phyloP scores from a whole-genome alignment of 2,888 invertebrate genomes.

The Gortyna flavago region DNA sequence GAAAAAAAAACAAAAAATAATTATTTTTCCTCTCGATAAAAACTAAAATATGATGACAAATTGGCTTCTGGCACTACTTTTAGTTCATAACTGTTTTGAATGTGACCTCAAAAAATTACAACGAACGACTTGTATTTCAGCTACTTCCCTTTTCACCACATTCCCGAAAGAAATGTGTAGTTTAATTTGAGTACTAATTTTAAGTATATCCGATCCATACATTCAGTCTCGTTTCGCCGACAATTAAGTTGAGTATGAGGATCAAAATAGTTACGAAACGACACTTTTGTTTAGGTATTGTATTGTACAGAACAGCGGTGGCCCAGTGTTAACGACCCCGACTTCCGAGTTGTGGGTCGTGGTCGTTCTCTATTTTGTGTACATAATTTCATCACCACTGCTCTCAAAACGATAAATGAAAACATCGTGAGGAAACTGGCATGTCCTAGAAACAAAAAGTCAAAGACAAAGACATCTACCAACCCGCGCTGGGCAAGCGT shows the following conservation, averaged over 20 bases:
- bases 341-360: too few relatives aligned
- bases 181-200: too few relatives aligned
- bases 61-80: neutral
- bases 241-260: neutral
- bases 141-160: neutral
- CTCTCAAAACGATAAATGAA: too few relatives aligned
- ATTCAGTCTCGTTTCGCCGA: neutral
- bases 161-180: neutral
- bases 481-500: too few relatives aligned
- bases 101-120: neutral
- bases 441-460: too few relatives aligned
- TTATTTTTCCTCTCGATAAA: neutral
- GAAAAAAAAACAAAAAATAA: constrained; percentile 39
- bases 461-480: too few relatives aligned
- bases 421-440: too few relatives aligned
- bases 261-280: neutral
- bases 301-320: neutral
- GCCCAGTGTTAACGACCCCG: too few relatives aligned
- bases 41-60: neutral
- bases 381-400: too few relatives aligned
- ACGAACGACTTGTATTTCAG: too few relatives aligned
- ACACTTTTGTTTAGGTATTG: neutral
- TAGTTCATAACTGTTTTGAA: neutral
- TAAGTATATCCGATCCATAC: too few relatives aligned
- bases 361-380: too few relatives aligned